These are phyloP conservation scores for Plecturocebus donacophilus DNA, from an alignment of 2,113 vertebrate genomes.

Conservation along the genomic window DNA sequence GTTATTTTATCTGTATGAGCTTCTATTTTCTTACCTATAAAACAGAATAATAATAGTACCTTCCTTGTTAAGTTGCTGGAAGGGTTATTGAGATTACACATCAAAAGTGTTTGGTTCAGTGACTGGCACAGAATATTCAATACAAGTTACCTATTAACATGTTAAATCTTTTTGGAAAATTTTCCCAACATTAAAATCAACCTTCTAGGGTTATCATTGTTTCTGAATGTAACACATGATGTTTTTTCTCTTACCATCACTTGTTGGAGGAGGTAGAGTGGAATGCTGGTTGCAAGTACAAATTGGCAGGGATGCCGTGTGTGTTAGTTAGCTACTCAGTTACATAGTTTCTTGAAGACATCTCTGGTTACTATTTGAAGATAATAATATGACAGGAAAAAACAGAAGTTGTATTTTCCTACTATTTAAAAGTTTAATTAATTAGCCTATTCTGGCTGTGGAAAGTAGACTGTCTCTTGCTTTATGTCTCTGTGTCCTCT, in stretches of 20 bases:
- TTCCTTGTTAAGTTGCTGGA: background rate
- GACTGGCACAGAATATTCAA: background rate
- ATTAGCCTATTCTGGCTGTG: background rate
- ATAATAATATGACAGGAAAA: background rate
- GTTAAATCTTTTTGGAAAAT: background rate
- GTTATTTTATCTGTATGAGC: background rate
- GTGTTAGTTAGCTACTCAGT: background rate
- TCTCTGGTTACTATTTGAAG: background rate
- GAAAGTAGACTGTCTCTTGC: background rate
- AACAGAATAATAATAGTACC: background rate
- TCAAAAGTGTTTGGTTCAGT: background rate
- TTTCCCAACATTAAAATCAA: background rate
- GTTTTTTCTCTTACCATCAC: background rate
- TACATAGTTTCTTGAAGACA: background rate
- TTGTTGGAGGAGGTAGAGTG: background rate
- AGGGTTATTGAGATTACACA: background rate
- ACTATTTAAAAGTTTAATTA: background rate
- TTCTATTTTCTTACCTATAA: background rate
- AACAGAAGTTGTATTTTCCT: background rate
- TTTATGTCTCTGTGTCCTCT: background rate
- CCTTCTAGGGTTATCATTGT: background rate
- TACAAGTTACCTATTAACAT: background rate
- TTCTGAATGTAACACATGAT: background rate
- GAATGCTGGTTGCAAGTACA: background rate
- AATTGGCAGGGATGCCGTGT: background rate